Base-by-base conservation (phyloP, 23 tunicate species). In the Phallusia fumigata region DNA sequence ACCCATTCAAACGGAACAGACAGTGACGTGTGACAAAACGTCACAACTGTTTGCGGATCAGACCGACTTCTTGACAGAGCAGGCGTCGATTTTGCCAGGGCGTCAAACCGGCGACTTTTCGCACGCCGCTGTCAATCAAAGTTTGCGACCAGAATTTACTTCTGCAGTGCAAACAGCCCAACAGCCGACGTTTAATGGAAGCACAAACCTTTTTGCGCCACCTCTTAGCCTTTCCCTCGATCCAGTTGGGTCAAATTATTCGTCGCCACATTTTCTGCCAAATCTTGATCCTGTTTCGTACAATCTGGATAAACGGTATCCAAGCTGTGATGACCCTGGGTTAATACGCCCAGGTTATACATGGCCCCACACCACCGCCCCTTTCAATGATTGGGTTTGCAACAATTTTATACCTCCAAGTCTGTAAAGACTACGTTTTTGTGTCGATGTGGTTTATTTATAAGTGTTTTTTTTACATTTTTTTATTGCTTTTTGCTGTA, bases 11-110 rank as follows among this genome's bases (percentile, higher is more conserved):
- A 24, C 69, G 69, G 69, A 58, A 58, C 69, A 8, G 69, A 58
- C 3, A 1, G 69, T 13, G 15, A 40, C 47, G 47, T 40, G 47
- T 40, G 69, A 58, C 5, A 58, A 58, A 24, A 22, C 69, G 5
- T 16, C 32, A 31, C 26, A 15, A 33, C 32, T 31, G 26, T 83
- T 88, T 73, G 65, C 76, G 18, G 97, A 92, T 80, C 97, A 92
- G 74, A 83, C 79, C 35, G 88, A 92, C 26, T 92, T 92, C 69
- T 64, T 92, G 35, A 75, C 64, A 58, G 88, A 92, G 53, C 97
- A 92, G 75, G 97, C 97, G 19, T 64, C 89, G 0, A 90, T 90
- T 33, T 50, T 90, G 33, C 44, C 65, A 26, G 95, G 95, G 18
- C 76, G 87, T 18, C 64, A 36, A 5, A 51, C 18, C 1, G 50